Conservation (phyloP, 2,113 vertebrate genomes). For the Ceratotherium simum region DNA sequence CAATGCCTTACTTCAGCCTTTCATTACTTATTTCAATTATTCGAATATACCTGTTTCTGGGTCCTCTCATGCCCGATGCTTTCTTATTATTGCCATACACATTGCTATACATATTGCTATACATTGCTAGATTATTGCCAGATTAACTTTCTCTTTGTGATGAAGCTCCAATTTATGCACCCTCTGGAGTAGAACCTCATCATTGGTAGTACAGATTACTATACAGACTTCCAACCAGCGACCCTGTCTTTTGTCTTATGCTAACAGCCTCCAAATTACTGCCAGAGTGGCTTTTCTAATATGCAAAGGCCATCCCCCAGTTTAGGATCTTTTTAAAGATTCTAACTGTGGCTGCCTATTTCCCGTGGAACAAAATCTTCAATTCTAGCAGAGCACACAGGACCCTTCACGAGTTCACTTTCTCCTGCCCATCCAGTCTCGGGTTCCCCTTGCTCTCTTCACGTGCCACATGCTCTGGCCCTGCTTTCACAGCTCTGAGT, state of each 20-base stretch:
- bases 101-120: too few species aligned
- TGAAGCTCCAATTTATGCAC: background rate
- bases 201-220: background rate
- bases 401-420: background rate
- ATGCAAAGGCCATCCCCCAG: background rate
- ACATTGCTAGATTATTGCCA: too few species aligned
- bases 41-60: background rate
- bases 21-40: background rate
- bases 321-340: background rate
- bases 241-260: background rate
- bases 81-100: background rate
- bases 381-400: background rate
- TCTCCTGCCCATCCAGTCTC: background rate
- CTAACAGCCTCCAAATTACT: background rate
- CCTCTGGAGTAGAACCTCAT: background rate
- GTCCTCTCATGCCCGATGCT: background rate
- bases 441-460: background rate
- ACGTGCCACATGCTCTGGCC: rapidly evolving
- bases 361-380: background rate
- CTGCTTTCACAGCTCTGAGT: background rate
- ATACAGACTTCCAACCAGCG: background rate
- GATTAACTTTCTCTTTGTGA: background rate
- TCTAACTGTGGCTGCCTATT: background rate
- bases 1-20: background rate
- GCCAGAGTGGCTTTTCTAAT: background rate